These are phyloP conservation scores for Sylvicola fuscatus DNA, from an alignment of 2,888 invertebrate genomes.

Conservation along the genomic window DNA sequence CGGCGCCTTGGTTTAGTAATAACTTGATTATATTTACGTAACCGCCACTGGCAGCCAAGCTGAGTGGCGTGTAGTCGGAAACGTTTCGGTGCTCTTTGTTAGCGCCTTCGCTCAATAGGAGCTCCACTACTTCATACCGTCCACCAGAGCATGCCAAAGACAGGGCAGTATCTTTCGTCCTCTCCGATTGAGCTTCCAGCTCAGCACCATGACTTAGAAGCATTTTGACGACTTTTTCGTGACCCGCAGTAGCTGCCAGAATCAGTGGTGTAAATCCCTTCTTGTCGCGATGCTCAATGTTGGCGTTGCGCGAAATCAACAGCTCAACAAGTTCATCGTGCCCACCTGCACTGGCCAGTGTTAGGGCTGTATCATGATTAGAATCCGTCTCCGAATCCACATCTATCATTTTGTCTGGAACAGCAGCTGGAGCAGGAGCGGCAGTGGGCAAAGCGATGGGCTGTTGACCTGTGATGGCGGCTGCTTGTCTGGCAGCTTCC, in stretches of 20 bases:
- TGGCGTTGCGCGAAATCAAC: slow-evolving; percentile 75
- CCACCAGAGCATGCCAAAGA: slow-evolving; percentile 96
- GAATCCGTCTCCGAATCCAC: slow-evolving; percentile 96
- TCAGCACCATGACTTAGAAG: slow-evolving; percentile 88
- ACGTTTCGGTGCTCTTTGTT: slow-evolving; percentile 98
- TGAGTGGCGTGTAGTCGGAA: slow-evolving; percentile 97
- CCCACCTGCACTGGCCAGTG: slow-evolving; percentile 92
- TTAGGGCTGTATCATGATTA: slow-evolving; percentile 96
- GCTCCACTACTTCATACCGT: slow-evolving; percentile 86
- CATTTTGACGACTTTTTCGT: slow-evolving; percentile 74
- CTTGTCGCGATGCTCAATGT: slow-evolving; percentile 96
- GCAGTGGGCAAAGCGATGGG: slow-evolving; percentile 15
- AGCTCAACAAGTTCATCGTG: slow-evolving; percentile 90
- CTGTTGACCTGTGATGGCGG: slow-evolving; percentile 1
- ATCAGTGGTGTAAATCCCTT: slow-evolving; percentile 97
- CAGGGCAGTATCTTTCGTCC: slow-evolving; percentile 96
- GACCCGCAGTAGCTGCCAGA: slow-evolving; percentile 91
- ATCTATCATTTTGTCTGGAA: slow-evolving; percentile 60
- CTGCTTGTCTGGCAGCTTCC: slow-evolving; percentile 1
- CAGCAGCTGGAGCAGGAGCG: slow-evolving; percentile 22
- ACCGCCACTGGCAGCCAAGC: slow-evolving; percentile 93
- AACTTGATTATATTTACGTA: slow-evolving; percentile 96
- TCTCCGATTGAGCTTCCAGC: slow-evolving; percentile 95
- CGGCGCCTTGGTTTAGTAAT: slow-evolving; percentile 82
- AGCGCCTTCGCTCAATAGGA: slow-evolving; percentile 70